phyloP scores from a whole-genome alignment of 2,797 vertebrate genomes.

The Spea hammondii region DNA sequence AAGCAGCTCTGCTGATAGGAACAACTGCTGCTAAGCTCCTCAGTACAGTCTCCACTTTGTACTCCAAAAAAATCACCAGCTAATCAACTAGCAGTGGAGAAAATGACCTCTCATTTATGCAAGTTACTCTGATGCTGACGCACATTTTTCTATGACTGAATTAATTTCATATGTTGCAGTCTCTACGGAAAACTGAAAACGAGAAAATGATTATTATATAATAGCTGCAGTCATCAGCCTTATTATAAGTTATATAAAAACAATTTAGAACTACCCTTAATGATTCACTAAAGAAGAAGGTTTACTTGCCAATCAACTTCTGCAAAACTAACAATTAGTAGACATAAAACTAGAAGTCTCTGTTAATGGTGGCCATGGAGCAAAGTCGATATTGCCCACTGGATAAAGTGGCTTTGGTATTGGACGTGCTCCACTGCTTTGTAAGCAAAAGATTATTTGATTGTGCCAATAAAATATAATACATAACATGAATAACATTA shows the following conservation, averaged over 20 bases:
- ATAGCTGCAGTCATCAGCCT: constrained; percentile 1
- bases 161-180: constrained; percentile 34
- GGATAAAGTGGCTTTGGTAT: no score
- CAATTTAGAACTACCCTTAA: constrained; percentile 35
- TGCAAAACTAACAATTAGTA: no score
- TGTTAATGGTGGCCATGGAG: no score
- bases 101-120: constrained; percentile 36
- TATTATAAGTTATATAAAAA: constrained; percentile 21
- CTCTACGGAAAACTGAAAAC: constrained; percentile 33
- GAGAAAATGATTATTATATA: constrained; percentile 39
- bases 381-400: no score
- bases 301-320: no score
- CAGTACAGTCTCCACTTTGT: constrained; percentile 16
- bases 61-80: constrained; percentile 31
- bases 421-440: no score
- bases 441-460: no score
- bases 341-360: no score
- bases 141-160: constrained; percentile 40
- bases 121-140: constrained; percentile 29
- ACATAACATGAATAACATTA: no score
- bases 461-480: no score
- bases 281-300: constrained; percentile 8
- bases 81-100: constrained; percentile 38
- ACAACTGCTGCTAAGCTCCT: constrained; percentile 7
- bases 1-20: constrained; percentile 24